Conservation (phyloP, 2,888 invertebrate genomes). For the Hemithea aestivaria region DNA sequence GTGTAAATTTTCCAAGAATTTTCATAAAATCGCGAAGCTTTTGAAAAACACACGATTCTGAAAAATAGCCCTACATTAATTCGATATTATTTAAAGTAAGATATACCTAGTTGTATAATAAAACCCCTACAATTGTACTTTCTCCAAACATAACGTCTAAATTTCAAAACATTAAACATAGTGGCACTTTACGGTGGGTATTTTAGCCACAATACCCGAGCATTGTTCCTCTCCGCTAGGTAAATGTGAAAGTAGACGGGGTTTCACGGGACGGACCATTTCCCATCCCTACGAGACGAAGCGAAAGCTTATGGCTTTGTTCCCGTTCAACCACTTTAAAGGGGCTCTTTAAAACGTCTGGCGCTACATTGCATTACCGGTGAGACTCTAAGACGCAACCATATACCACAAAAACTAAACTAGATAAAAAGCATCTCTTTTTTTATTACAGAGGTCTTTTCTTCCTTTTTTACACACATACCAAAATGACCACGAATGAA, state of each 20-base stretch:
- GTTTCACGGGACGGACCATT: slow-evolving; percentile 17
- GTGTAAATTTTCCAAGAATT: no score
- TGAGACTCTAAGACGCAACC: background rate
- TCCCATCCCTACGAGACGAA: slow-evolving; percentile 23
- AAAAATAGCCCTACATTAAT: no score
- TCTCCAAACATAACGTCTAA: slow-evolving; percentile 12
- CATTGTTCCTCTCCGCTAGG: slow-evolving; percentile 30
- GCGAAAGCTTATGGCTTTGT: slow-evolving; percentile 21
- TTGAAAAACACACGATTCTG: no score
- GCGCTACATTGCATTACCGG: slow-evolving; percentile 11
- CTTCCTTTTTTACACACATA: no score
- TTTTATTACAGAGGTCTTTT: no score
- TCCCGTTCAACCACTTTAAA: slow-evolving; percentile 9
- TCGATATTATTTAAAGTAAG: no score
- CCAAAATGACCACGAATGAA: no score
- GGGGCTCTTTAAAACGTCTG: slow-evolving; percentile 18
- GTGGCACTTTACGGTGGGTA: slow-evolving; percentile 11
- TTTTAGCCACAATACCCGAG: slow-evolving; percentile 17
- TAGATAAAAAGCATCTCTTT: no score
- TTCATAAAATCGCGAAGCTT: no score
- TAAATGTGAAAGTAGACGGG: slow-evolving; percentile 30
- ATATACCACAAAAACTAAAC: slow-evolving; percentile 3
- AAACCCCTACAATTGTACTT: slow-evolving; percentile 13
- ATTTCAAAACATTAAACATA: slow-evolving; percentile 10
- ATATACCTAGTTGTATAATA: no score